These are phyloP conservation scores for Echinops telfairi DNA, from an alignment of 2,113 vertebrate species.

Conservation along the genomic window DNA sequence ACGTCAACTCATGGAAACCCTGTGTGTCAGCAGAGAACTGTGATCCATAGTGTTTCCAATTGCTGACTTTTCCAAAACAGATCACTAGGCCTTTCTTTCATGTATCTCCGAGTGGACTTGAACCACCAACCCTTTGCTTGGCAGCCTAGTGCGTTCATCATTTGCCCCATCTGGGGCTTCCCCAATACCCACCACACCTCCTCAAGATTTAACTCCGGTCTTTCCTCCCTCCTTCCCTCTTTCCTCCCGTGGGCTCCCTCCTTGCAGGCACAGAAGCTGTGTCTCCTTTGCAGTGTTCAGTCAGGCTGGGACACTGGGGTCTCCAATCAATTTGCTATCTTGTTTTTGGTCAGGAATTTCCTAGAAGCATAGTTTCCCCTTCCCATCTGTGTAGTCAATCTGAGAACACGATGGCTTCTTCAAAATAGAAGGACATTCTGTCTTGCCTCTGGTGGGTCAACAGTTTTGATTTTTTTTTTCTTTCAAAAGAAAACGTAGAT, in stretches of 20 bases:
- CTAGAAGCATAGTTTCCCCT: constrained; percentile 33
- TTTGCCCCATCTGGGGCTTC: background rate
- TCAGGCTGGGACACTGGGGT: background rate
- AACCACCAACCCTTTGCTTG: background rate
- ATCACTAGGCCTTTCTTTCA: background rate
- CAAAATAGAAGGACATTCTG: constrained; percentile 56
- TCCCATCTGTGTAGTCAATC: background rate
- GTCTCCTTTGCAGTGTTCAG: background rate
- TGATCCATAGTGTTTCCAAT: background rate
- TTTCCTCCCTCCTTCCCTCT: background rate
- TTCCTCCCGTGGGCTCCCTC: background rate
- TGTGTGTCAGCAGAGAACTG: background rate
- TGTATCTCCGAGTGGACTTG: background rate
- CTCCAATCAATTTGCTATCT: background rate
- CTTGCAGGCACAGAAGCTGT: background rate
- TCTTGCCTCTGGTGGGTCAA: constrained; percentile 51
- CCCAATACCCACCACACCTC: background rate
- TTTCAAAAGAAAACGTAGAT: constrained; percentile 41
- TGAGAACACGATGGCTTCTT: constrained; percentile 46
- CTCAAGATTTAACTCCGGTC: background rate
- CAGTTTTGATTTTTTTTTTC: constrained; percentile 3
- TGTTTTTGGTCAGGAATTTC: constrained; percentile 45
- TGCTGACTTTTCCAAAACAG: background rate
- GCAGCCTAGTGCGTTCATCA: background rate
- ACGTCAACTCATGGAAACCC: background rate